These are phyloP conservation scores for Varecia variegata DNA, from an alignment of 2,797 vertebrate genomes.

Conservation along the genomic window DNA sequence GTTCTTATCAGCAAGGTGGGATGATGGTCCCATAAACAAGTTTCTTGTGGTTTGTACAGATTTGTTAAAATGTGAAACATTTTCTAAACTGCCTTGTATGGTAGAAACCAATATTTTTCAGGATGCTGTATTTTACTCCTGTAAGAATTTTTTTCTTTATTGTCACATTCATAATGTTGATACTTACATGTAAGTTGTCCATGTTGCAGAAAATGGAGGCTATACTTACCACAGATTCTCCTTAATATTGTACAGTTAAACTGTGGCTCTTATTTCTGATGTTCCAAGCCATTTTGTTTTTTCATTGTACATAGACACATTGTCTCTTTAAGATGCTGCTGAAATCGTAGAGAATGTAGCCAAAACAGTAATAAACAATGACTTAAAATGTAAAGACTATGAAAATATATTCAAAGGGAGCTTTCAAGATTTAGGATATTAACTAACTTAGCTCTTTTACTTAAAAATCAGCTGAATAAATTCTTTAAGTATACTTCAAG, in stretches of 20 bases:
- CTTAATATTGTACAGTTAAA: conserved; percentile 89
- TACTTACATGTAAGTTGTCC: conserved; percentile 85
- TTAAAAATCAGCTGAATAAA: conserved; percentile 58
- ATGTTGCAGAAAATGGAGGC: conserved; percentile 86
- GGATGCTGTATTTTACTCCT: conserved; percentile 83
- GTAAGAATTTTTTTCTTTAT: conserved; percentile 82
- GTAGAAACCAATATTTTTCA: conserved; percentile 85
- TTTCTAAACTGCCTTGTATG: conserved; percentile 87
- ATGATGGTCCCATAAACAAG: conserved; percentile 76
- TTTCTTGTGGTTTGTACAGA: conserved; percentile 87
- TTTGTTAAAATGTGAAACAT: conserved; percentile 89
- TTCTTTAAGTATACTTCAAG: conserved; percentile 51
- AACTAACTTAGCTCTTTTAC: conserved; percentile 50
- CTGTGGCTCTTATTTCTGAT: conserved; percentile 87
- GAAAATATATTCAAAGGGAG: conserved; percentile 67
- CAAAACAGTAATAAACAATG: conserved; percentile 91
- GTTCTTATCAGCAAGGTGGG: conserved; percentile 82
- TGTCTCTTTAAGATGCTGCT: conserved; percentile 92
- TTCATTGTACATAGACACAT: conserved; percentile 89
- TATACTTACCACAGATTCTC: conserved; percentile 83
- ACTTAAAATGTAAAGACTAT: conserved; percentile 87
- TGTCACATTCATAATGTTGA: conserved; percentile 85
- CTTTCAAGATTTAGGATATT: conserved; percentile 42
- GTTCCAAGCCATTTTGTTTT: conserved; percentile 87
- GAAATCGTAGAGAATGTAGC: conserved; percentile 93